Percentiles rank a stretch among this genome's conserved stretches.
phyloP scores from a whole-genome alignment of 2,797 vertebrate species.

The Hydrolagus colliei region DNA sequence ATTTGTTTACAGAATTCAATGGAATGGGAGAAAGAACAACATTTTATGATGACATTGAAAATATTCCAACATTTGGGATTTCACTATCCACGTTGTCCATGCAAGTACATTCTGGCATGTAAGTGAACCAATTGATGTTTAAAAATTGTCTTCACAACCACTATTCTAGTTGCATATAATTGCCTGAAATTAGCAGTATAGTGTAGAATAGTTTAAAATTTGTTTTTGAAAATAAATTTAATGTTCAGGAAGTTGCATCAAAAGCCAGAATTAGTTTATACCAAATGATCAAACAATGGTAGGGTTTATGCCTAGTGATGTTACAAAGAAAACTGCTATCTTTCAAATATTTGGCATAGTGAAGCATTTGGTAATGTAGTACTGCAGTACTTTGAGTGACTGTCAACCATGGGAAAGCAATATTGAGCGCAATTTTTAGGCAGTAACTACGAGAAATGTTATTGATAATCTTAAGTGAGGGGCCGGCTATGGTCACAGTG shows the following conservation, averaged over 20 bases:
- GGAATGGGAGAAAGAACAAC: slow-evolving; percentile 71
- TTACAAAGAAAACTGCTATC: neutral
- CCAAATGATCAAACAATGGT: neutral
- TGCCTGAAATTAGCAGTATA: neutral
- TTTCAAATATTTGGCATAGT: neutral
- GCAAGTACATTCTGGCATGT: slow-evolving; percentile 86
- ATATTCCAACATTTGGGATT: slow-evolving; percentile 69
- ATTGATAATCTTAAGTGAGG: no score
- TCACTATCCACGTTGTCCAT: slow-evolving; percentile 81
- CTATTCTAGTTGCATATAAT: neutral
- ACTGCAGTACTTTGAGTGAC: no score
- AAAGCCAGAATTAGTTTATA: neutral
- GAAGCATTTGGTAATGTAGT: no score
- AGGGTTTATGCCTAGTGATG: neutral
- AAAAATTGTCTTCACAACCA: neutral
- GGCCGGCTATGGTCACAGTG: no score
- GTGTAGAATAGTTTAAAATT: neutral
- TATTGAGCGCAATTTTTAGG: no score
- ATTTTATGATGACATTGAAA: slow-evolving; percentile 72
- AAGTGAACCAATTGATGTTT: slow-evolving; percentile 53
- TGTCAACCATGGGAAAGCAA: no score
- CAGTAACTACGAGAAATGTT: no score
- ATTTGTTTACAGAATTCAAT: slow-evolving; percentile 79
- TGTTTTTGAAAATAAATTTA: neutral
- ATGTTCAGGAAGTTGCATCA: neutral